Percentiles rank a stretch among this genome's conserved stretches.
These are phyloP conservation scores for Pseudorhombus dupliciocellatus DNA, from an alignment of 2,113 vertebrate genomes.

Conservation along the genomic window DNA sequence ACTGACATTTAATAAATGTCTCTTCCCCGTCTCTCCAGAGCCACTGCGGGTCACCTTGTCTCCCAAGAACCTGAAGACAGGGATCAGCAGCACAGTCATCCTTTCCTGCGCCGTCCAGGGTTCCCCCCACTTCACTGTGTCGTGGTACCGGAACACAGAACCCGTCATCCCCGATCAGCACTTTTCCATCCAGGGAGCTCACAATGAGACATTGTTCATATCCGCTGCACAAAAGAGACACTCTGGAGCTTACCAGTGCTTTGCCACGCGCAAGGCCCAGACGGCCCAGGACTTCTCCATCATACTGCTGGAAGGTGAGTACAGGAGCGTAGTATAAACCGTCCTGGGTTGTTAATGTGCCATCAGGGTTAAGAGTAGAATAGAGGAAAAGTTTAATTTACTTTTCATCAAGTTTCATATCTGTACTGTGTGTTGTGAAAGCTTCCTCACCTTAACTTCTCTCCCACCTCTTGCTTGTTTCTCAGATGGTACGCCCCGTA, in stretches of 20 bases:
- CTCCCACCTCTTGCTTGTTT: constrained; percentile 14
- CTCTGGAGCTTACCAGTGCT: constrained; percentile 97
- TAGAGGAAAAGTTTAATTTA: too few species aligned
- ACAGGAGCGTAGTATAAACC: neutral
- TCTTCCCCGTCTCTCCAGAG: constrained; percentile 78
- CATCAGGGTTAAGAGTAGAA: neutral
- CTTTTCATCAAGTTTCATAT: too few species aligned
- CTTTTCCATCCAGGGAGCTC: constrained; percentile 95
- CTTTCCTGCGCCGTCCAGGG: constrained; percentile 93
- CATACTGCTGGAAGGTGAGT: constrained; percentile 92
- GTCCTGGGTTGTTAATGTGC: neutral
- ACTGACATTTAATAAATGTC: neutral
- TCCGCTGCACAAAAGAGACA: constrained; percentile 96
- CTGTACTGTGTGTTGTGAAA: too few species aligned
- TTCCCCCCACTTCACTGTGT: constrained; percentile 91
- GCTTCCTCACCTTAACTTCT: too few species aligned
- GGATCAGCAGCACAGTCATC: constrained; percentile 98
- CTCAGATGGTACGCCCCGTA: constrained; percentile 94
- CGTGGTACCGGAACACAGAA: constrained; percentile 98
- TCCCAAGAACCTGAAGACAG: constrained; percentile 98
- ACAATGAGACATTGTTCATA: constrained; percentile 97
- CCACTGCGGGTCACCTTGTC: constrained; percentile 95
- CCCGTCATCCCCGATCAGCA: constrained; percentile 89
- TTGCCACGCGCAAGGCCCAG: constrained; percentile 92
- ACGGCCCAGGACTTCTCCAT: constrained; percentile 97